These are phyloP conservation scores for Palloptera scutellata DNA, from an alignment of 2,888 invertebrate genomes.

Conservation along the genomic window DNA sequence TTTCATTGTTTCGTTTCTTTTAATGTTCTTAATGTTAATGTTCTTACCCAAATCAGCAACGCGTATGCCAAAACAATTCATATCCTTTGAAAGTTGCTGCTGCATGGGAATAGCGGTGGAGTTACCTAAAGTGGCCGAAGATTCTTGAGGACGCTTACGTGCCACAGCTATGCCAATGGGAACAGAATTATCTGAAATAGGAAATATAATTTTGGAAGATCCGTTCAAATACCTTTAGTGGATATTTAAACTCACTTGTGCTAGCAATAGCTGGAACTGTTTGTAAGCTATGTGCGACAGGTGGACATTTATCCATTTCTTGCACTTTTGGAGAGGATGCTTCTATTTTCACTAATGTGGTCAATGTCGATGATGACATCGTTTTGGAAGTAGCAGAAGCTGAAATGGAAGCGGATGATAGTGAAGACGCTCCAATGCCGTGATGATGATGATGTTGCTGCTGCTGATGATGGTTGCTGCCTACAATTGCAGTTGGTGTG, in stretches of 20 bases:
- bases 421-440: slow-evolving; percentile 40
- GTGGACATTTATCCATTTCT: slow-evolving; percentile 53
- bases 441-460: slow-evolving; percentile 32
- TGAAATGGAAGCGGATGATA: slow-evolving; percentile 48
- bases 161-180: slow-evolving; percentile 88
- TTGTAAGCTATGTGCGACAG: slow-evolving; percentile 32
- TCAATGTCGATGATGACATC: slow-evolving; percentile 56
- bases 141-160: slow-evolving; percentile 70
- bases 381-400: slow-evolving; percentile 55
- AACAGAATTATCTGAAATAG: slow-evolving; percentile 68
- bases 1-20: background rate
- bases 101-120: slow-evolving; percentile 53
- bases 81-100: slow-evolving; percentile 60
- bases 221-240: slow-evolving; percentile 10
- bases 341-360: slow-evolving; percentile 63
- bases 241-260: slow-evolving; percentile 46
- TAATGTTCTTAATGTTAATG: background rate
- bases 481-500: slow-evolving; percentile 26
- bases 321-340: slow-evolving; percentile 61
- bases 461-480: slow-evolving; percentile 36
- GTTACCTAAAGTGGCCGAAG: slow-evolving; percentile 62
- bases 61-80: slow-evolving; percentile 63
- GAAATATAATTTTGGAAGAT: slow-evolving; percentile 9
- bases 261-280: slow-evolving; percentile 33
- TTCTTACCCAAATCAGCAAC: slow-evolving; percentile 63